Conservation (phyloP, 2,113 vertebrate species). For the Pollimyrus isidori region DNA sequence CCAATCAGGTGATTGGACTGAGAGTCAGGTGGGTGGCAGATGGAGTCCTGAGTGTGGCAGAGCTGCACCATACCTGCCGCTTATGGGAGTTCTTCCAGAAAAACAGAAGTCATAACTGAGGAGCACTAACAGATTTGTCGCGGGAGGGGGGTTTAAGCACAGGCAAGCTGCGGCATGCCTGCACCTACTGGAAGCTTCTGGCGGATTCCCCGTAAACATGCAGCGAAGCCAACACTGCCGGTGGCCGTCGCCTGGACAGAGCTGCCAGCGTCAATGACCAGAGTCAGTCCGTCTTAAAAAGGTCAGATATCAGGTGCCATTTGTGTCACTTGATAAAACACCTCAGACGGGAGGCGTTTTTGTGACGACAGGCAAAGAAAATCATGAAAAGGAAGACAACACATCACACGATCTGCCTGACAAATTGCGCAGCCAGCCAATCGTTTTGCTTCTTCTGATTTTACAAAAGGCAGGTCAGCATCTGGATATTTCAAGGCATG, state of each 20-base stretch:
- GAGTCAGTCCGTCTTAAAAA: constrained; percentile 42
- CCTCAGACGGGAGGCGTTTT: neutral
- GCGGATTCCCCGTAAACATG: neutral
- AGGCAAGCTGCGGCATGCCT: neutral
- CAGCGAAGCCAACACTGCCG: neutral
- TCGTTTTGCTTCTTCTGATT: neutral
- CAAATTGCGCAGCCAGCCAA: neutral
- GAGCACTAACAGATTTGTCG: neutral
- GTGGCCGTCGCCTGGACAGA: constrained; percentile 29
- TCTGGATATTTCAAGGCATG: neutral
- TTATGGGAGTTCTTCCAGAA: neutral
- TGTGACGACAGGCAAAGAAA: neutral
- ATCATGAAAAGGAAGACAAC: neutral
- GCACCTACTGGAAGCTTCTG: neutral
- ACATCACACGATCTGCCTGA: neutral
- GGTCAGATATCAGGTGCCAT: constrained; percentile 63
- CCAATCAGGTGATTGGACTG: neutral
- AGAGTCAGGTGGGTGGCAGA: neutral
- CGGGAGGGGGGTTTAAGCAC: neutral
- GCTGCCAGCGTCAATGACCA: neutral
- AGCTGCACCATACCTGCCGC: neutral
- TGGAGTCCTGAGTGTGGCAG: neutral
- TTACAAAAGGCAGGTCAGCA: neutral
- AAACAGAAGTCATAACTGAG: neutral
- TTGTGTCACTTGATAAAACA: neutral